Percentiles rank a stretch among this genome's conserved stretches.
Evolutionary conservation across 1,140 invertebrate species (phyloP).

Genomic region (Oppia nitens): DNA sequence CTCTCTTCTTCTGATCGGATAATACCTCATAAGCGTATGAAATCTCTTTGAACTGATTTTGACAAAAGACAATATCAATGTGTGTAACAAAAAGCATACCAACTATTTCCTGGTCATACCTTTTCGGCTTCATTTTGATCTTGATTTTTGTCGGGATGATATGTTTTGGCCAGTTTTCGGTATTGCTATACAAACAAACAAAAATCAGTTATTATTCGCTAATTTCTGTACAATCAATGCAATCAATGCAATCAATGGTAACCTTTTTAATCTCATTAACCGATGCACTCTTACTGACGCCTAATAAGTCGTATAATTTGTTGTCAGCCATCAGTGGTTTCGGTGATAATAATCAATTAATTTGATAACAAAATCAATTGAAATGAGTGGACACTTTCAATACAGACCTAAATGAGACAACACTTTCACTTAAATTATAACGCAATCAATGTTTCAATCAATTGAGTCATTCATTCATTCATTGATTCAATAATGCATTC

Average conservation of each 20-base stretch:
- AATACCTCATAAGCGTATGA: constrained; percentile 70
- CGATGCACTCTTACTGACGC: constrained; percentile 51
- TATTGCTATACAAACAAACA: constrained; percentile 42
- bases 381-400: no score
- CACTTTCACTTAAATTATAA: no score
- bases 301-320: constrained; percentile 63
- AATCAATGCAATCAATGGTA: constrained; percentile 24
- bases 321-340: constrained; percentile 39
- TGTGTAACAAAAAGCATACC: background rate
- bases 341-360: no score
- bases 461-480: no score
- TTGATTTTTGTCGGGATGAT: constrained; percentile 71
- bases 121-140: constrained; percentile 49
- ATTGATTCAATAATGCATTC: no score
- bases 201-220: background rate
- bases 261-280: constrained; percentile 76
- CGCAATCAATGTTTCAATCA: no score
- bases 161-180: constrained; percentile 66
- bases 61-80: background rate
- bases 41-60: constrained; percentile 57
- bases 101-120: background rate
- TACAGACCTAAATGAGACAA: no score
- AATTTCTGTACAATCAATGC: background rate
- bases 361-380: no score
- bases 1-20: constrained; percentile 39